These are phyloP conservation scores for Rhinella marina DNA, from an alignment of 2,797 vertebrate genomes.

Conservation along the genomic window DNA sequence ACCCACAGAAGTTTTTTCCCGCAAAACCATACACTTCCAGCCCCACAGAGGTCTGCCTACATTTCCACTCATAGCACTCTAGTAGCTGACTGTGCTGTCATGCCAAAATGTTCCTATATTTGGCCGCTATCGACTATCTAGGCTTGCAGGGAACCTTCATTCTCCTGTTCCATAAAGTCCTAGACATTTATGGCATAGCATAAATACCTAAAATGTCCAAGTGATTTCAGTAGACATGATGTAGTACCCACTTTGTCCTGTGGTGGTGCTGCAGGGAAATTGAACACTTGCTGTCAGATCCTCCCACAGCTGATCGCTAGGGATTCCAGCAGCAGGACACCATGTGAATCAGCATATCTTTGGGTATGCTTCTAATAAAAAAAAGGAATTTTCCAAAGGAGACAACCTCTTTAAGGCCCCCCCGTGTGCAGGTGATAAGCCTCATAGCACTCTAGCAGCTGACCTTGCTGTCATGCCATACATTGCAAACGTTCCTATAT, in stretches of 20 bases:
- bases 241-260: neutral
- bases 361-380: neutral
- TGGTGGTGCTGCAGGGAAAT: neutral
- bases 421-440: neutral
- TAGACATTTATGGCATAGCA: neutral
- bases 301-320: neutral
- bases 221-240: neutral
- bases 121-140: too few relatives aligned
- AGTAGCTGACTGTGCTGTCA: too few relatives aligned
- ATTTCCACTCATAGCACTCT: conserved; percentile 28
- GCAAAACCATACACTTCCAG: conserved; percentile 51
- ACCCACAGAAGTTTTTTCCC: conserved; percentile 47
- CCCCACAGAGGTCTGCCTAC: conserved; percentile 39
- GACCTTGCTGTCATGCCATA: too few relatives aligned
- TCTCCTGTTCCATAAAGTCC: neutral
- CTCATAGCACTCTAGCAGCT: too few relatives aligned
- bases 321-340: neutral
- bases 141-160: neutral
- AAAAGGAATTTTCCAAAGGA: neutral
- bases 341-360: neutral
- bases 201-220: too few relatives aligned
- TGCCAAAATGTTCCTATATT: neutral
- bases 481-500: too few relatives aligned
- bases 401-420: neutral
- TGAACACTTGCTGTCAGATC: neutral